Evolutionary conservation across 2,797 vertebrate species (phyloP), one percentile per base, ranked within the genome.

Genomic region (Limosa lapponica): DNA sequence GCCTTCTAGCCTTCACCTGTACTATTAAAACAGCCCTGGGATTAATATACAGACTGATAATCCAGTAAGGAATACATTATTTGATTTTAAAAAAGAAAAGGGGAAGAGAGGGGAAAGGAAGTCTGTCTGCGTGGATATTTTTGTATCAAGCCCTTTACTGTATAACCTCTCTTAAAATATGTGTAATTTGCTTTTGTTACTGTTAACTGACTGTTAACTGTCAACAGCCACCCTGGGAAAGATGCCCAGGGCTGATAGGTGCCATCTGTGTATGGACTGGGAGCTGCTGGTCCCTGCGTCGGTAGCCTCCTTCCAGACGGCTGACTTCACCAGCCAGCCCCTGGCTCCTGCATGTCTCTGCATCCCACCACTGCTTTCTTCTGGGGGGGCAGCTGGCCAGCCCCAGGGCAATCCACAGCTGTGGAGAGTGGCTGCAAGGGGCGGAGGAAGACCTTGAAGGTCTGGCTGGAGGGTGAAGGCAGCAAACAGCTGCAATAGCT

Each of bases 291-390:
- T 52, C 22, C 9, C 39, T 52, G 34, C 0, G 0, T 32, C 4
- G 3, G 30, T 73, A 39, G 43, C 67, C 11, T 34, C 1, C 0
- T 74, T 64, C 34, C 41, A 49, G 55, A 12, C 0, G 0, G 19
- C 43, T 32, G 41, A 49, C 0, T 2, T 23, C 57, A 52, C 18
- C 43, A 65, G 32, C 41, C 28, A 49, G 18, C 13, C 55, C 18
- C 23, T 34, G 28, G 41, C 52, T 88, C 30, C 41, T 2, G 0
- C 16, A 2, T 28, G n/a, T 51, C 43, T 74, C 46, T 66, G 12
- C 16, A 28, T 66, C 80, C 30, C 14, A 20, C 18, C 10, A 8
- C 30, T 20, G 30, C 58, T 48, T 69, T 54, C 66, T 90, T 91
- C 67, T 46, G 14, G 24, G 43, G 32, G 43, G n/a, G 16, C 32